Evolutionary conservation across 2,888 invertebrate genomes (phyloP), one percentile per base, ranked within the genome.

Genomic region (Pterobdella sp.): DNA sequence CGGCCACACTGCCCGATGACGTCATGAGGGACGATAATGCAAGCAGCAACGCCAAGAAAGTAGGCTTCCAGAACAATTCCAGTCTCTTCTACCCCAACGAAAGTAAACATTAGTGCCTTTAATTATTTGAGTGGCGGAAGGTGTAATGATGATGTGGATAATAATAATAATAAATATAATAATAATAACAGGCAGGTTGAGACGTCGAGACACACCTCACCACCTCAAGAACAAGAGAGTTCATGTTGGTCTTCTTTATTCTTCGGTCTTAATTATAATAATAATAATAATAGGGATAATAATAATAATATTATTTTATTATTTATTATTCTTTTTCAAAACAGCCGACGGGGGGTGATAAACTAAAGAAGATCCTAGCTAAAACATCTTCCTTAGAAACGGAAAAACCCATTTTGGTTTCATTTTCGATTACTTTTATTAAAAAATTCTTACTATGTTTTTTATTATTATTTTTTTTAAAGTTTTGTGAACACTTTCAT

Each of bases 181-280:
- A 63, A 63, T 42, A 42, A 42, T 42, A 42, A 42, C 74, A 81
- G 81, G 71, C 34, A 80, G 80, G 67, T 88, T 94, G 76, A 90
- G 92, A 83, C 88, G 91, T 75, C 89, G 97, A 80, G 97, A 99
- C 87, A 98, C 98, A 32, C 98, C 98, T 68, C 97, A 99, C 87
- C 96, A 98, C 85, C 88, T 95, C 82, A 97, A 97, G 88, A 95
- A 95, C 87, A 96, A 96, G 84, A 72, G 78, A 14, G 76, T 78
- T 71, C 71, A 72, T 34, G 31, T 73, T 3, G 68, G 42, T 10
- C n/a, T 34, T 32, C 22, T 42, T 22, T 63, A 70, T 42, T 42
- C 49, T 42, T 14, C 22, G 7, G 7, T 22, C 22, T 42, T 42
- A 42, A 14, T 42, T 42, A 42, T 42, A 18, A 18, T 42, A 18